Evolutionary conservation across 2,888 invertebrate species (phyloP).

Genomic region (Mechanitis messenoides): DNA sequence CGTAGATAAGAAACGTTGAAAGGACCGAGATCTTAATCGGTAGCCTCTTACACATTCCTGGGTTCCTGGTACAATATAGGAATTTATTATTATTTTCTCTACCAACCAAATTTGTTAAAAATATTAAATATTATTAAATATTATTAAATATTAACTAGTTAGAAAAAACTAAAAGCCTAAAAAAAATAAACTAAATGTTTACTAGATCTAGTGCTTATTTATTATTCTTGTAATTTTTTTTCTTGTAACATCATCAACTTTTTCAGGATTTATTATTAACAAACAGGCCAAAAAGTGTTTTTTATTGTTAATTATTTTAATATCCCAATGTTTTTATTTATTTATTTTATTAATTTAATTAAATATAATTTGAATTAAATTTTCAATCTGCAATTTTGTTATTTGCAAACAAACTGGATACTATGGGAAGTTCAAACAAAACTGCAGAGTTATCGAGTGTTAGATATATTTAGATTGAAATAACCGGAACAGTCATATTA

Average conservation of each 20-base stretch:
- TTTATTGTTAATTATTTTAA: no score
- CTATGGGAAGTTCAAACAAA: background rate
- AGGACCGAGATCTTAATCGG: constrained; percentile 53
- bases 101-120: background rate
- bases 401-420: background rate
- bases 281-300: background rate
- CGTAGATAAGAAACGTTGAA: constrained; percentile 55
- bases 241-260: no score
- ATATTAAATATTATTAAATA: background rate
- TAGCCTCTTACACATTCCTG: constrained; percentile 64
- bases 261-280: no score
- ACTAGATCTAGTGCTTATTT: no score
- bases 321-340: no score
- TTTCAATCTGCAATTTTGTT: no score
- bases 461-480: constrained; percentile 9
- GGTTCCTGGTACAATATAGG: constrained; percentile 67
- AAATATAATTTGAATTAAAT: no score
- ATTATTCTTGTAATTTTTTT: no score
- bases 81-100: constrained; percentile 53
- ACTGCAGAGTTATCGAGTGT: background rate
- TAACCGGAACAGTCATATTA: constrained; percentile 44
- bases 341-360: no score
- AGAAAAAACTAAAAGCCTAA: no score
- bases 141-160: no score
- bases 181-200: no score